phyloP scores from a whole-genome alignment of 1,140 invertebrate genomes.

The Monomorium pharaonis region DNA sequence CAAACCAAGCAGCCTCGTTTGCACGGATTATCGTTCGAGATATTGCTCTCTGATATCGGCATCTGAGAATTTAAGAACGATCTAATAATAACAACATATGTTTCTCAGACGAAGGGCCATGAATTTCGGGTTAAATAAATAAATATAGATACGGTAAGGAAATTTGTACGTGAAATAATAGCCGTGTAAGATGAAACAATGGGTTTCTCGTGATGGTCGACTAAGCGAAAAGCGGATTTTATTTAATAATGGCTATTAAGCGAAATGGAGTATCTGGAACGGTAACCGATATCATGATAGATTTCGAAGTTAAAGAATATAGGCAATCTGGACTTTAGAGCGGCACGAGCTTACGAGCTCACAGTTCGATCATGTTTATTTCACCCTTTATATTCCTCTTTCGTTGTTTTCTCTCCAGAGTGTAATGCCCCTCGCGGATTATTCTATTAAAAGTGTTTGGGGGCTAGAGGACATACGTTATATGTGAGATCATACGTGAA shows the following conservation, averaged over 20 bases:
- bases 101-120: neutral
- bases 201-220: neutral
- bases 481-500: constrained; percentile 27
- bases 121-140: neutral
- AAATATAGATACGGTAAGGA: neutral
- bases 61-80: neutral
- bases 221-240: constrained; percentile 20
- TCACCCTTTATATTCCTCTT: constrained; percentile 35
- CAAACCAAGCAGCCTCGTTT: neutral
- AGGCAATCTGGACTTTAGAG: neutral
- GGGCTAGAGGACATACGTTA: constrained; percentile 8
- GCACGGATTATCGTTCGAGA: neutral
- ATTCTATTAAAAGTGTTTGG: constrained; percentile 54
- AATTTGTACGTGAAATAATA: neutral
- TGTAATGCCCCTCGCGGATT: constrained; percentile 4
- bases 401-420: constrained; percentile 16
- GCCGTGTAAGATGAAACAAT: neutral
- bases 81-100: neutral
- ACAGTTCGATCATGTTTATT: constrained; percentile 46
- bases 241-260: constrained; percentile 20
- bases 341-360: neutral
- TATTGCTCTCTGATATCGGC: neutral
- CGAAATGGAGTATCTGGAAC: constrained; percentile 14
- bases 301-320: neutral
- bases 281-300: constrained; percentile 7